Percentiles rank a stretch among this genome's conserved stretches.
Evolutionary conservation across 2,888 invertebrate genomes (phyloP).

Genomic region (Parnassius orleans): DNA sequence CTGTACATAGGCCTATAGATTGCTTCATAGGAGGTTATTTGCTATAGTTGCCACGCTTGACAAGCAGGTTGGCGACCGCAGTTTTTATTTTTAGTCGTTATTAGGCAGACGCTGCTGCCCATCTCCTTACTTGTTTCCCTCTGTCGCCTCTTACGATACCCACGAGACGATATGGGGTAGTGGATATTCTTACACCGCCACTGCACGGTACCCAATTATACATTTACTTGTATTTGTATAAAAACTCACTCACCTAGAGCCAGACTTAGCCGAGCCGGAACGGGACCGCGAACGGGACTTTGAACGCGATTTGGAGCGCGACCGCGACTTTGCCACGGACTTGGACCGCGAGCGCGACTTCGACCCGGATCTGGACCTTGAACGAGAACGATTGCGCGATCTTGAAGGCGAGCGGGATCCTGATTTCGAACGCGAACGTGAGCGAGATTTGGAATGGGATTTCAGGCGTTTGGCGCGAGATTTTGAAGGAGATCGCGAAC

Average conservation of each 20-base stretch:
- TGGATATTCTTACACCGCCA: too few relatives aligned
- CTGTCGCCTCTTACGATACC: too few relatives aligned
- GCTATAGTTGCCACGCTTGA: too few relatives aligned
- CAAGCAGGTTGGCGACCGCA: too few relatives aligned
- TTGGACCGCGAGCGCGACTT: constrained; percentile 37
- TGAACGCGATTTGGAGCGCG: constrained; percentile 33
- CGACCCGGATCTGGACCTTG: constrained; percentile 40
- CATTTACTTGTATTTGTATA: neutral
- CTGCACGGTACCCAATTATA: too few relatives aligned
- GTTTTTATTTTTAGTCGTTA: too few relatives aligned
- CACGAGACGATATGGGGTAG: too few relatives aligned
- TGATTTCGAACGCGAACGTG: constrained; percentile 35
- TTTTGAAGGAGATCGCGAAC: constrained; percentile 33
- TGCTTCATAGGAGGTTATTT: too few relatives aligned
- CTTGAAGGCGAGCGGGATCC: constrained; percentile 35
- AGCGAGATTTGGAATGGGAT: constrained; percentile 36
- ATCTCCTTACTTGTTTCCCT: too few relatives aligned
- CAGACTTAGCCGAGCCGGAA: constrained; percentile 42
- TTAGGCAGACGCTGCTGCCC: too few relatives aligned
- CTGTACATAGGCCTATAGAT: too few relatives aligned
- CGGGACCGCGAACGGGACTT: constrained; percentile 44
- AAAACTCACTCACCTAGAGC: constrained; percentile 20
- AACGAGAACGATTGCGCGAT: constrained; percentile 42
- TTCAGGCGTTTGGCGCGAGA: constrained; percentile 35
- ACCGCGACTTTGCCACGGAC: constrained; percentile 31